These are phyloP conservation scores for Potamarius usumacintae DNA, from an alignment of 2,113 vertebrate genomes.

Conservation along the genomic window DNA sequence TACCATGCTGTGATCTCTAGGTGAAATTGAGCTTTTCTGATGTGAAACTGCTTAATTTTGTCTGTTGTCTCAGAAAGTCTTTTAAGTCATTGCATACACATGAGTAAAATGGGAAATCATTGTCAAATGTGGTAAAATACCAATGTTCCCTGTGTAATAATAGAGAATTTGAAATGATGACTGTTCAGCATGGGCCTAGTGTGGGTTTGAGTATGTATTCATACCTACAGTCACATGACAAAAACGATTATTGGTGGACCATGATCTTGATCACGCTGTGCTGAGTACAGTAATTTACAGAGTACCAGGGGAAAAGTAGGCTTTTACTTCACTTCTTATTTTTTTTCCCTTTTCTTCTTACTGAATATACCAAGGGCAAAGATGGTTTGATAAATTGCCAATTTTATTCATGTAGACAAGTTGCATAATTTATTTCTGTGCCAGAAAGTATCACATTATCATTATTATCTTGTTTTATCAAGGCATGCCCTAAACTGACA, in stretches of 20 bases:
- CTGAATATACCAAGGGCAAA: not conserved
- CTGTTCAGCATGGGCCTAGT: not conserved
- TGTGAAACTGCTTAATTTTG: conserved; percentile 21
- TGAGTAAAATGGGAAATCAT: not conserved
- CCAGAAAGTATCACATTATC: not conserved
- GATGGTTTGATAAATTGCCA: not conserved
- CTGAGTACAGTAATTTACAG: not conserved
- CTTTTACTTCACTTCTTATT: not conserved
- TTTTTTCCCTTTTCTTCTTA: not conserved
- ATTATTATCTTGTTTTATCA: conserved; percentile 3
- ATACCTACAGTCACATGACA: not conserved
- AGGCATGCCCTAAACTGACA: not conserved
- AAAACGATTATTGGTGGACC: too few species aligned
- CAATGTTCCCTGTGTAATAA: not conserved
- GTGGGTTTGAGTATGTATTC: not conserved
- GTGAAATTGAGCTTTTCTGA: conserved; percentile 37
- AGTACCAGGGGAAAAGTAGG: not conserved
- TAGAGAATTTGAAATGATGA: not conserved
- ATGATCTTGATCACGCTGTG: too few species aligned
- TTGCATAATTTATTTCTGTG: not conserved
- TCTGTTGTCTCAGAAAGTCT: conserved; percentile 12
- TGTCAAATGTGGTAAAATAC: conserved; percentile 9
- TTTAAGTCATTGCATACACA: not conserved
- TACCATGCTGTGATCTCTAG: conserved; percentile 31
- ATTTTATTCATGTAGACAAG: conserved; percentile 20